These are phyloP conservation scores for Chromobotia macracanthus DNA, from an alignment of 2,797 vertebrate species.

Conservation along the genomic window DNA sequence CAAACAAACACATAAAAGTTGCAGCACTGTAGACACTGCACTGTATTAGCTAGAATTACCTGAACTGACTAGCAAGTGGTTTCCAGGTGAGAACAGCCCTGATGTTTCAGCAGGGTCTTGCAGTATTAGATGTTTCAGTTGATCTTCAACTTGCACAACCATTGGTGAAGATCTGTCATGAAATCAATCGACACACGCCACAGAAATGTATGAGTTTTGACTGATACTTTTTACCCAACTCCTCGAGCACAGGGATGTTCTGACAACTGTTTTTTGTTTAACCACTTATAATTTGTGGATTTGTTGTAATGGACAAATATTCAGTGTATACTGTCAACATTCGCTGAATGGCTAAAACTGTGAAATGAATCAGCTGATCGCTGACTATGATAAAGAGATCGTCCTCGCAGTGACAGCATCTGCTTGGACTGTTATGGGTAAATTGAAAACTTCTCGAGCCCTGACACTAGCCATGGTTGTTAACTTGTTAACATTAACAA, in stretches of 20 bases:
- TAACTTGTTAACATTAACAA: background rate
- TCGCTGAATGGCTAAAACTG: too few species aligned
- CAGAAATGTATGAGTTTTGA: background rate
- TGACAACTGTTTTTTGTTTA: too few species aligned
- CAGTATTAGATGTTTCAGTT: constrained; percentile 59
- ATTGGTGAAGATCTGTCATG: constrained; percentile 65
- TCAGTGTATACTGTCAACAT: too few species aligned
- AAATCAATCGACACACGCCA: constrained; percentile 14
- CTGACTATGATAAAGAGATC: too few species aligned
- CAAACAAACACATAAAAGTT: too few species aligned
- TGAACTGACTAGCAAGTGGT: constrained; percentile 63
- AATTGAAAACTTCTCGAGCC: background rate
- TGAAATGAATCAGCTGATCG: too few species aligned
- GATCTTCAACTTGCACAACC: constrained; percentile 64
- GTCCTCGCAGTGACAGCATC: too few species aligned
- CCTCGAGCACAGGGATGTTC: too few species aligned
- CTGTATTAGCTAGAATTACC: constrained; percentile 49
- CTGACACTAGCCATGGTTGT: background rate
- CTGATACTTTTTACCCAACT: too few species aligned
- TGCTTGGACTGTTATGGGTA: too few species aligned
- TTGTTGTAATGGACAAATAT: too few species aligned
- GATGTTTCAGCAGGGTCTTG: constrained; percentile 61
- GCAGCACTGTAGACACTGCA: background rate
- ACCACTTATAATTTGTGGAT: too few species aligned
- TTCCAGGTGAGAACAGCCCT: constrained; percentile 62